Base-by-base conservation (phyloP, 2,797 vertebrate species). In the Rhynchonycteris naso region DNA sequence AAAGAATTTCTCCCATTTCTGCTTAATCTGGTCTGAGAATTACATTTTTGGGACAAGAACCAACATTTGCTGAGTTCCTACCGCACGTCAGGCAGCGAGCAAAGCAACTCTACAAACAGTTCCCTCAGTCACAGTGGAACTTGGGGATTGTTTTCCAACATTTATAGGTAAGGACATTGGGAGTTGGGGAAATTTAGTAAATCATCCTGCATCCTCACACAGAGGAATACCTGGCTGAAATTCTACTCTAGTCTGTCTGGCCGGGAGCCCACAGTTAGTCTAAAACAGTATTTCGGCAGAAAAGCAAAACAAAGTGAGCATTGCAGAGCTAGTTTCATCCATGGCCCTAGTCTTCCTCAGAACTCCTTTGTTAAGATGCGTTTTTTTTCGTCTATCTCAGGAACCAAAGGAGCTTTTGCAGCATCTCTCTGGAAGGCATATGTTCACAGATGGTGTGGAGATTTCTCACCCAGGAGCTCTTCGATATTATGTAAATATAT, bases 381-480 rank as follows among this genome's bases (percentile, higher is more conserved):
- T 76, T 85, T 80, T 80, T 52, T 18, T 56, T n/a, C 26, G 2
- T 80, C 61, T 86, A 22, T 66, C 50, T 68, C 78, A 50, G 54
- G 89, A 95, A 66, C 85, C 35, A 33, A 90, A 87, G 61, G 50
- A n/a, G 35, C 35, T 61, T 83, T 93, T 54, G 33, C 47, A 84
- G 61, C 35, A 58, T 93, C 76, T 87, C 82, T 68, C 5, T 59
- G 72, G 83, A 82, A 82, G 74, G 80, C 71, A 89, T 38, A 26
- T 68, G 22, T 84, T 93, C 52, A 52, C 75, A 87, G 72, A 94
- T 85, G 89, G 90, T 78, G 47, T 21, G 10, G 63, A 71, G 56
- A 65, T 81, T 88, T 96, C 79, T 95, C 82, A 88, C 80, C 83
- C 91, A 93, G 95, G 93, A 38, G 33, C 65, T 90, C 91, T 81